Evolutionary conservation across 2,113 vertebrate species (phyloP).

Genomic region (Calidris pugnax): DNA sequence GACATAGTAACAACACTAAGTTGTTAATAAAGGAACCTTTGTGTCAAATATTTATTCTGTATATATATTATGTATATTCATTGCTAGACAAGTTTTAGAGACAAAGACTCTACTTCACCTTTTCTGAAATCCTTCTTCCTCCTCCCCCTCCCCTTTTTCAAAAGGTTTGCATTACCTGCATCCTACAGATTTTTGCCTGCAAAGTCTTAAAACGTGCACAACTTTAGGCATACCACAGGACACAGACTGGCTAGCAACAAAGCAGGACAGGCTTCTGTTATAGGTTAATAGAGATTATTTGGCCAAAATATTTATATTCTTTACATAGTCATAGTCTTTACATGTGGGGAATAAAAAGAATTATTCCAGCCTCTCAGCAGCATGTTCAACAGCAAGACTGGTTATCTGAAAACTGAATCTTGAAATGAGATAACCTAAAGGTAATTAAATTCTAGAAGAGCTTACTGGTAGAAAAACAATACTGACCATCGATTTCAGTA

Average conservation of each 20-base stretch:
- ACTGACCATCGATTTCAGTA: background rate
- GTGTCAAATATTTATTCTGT: background rate
- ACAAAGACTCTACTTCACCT: background rate
- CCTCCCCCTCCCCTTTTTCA: background rate
- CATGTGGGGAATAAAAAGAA: background rate
- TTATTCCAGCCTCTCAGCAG: background rate
- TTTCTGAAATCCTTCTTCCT: background rate
- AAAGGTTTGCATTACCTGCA: background rate
- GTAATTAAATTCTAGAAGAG: slow-evolving; percentile 8
- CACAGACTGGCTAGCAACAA: background rate
- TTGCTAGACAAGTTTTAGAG: background rate
- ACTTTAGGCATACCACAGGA: background rate
- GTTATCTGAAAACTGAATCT: slow-evolving; percentile 15
- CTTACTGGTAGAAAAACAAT: background rate
- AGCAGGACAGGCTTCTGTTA: background rate
- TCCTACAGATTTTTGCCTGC: background rate
- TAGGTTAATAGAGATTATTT: background rate
- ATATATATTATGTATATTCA: background rate
- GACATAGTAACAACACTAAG: background rate
- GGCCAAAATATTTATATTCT: background rate
- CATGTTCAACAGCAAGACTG: background rate
- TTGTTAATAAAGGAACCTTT: background rate
- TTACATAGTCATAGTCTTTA: background rate
- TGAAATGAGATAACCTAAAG: slow-evolving; percentile 32
- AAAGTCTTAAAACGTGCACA: background rate